Evolutionary conservation across 2,113 vertebrate genomes (phyloP), one percentile per base, ranked within the genome.

Genomic region (Heterocephalus glaber): DNA sequence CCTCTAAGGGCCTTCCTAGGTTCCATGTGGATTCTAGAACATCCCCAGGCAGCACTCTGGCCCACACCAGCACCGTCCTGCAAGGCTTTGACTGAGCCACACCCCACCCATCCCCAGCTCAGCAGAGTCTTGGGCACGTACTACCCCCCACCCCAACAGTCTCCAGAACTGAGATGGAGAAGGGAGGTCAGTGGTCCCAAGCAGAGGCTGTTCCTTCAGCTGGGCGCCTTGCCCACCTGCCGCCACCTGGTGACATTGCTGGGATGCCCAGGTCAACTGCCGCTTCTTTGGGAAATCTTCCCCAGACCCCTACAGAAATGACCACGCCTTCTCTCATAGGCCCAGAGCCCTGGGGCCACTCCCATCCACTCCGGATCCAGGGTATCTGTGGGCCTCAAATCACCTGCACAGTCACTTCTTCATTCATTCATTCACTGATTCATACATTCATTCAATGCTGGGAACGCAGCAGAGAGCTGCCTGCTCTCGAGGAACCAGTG

Each of bases 401-500:
- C 1, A 0, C 56, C 65, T n/a, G 20, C 16, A 7, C 2, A 8
- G 7, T n/a, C n/a, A n/a, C n/a, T n/a, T n/a, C n/a, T n/a, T 22
- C n/a, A 20, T 11, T 5, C 82, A 49, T 26, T 41, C 83, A 56
- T n/a, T 60, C 74, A 30, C 13, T 22, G n/a, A n/a, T n/a, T n/a
- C n/a, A n/a, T n/a, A n/a, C 38, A 61, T 19, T 41, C 83, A 56
- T 38, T 56, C 80, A 52, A 9, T 5, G 11, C 60, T 61, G 60
- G 60, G 60, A 26, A 61, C 60, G 4, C 22, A 26, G 22, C 20
- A 22, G 7, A 16, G 60, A 7, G 60, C 35, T n/a, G 7, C 66
- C 66, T 68, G 33, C 66, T 68, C 66, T 17, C 6, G 56, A 61
- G 60, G 60, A 26, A 9, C 58, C 54, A 16, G 11, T 22, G 19